Percentiles rank a stretch among this genome's conserved stretches.
phyloP scores from a whole-genome alignment of 2,888 invertebrate genomes.

The Timema cristinae region DNA sequence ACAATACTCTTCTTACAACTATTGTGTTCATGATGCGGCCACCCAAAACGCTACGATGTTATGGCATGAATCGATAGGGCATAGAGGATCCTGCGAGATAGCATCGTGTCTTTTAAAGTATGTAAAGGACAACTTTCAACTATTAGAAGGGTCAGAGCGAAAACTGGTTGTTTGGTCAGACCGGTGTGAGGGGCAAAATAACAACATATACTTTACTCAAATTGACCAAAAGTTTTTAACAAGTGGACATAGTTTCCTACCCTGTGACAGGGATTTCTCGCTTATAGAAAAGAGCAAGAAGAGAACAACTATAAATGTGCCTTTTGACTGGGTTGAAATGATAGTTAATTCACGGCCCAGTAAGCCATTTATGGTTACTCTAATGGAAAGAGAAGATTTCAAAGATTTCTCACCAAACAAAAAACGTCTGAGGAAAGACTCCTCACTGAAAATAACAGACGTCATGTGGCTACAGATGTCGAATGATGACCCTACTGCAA shows the following conservation, averaged over 20 bases:
- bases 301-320: neutral
- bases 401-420: constrained; percentile 5
- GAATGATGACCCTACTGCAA: too few relatives aligned
- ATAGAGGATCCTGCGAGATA: neutral
- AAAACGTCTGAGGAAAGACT: neutral
- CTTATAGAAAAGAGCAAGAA: neutral
- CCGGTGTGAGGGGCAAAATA: constrained; percentile 5
- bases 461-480: too few relatives aligned
- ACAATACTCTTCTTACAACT: too few relatives aligned
- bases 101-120: neutral
- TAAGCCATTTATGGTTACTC: neutral
- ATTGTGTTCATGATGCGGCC: too few relatives aligned
- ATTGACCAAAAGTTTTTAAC: neutral
- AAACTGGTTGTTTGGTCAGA: constrained; percentile 2
- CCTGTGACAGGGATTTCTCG: neutral
- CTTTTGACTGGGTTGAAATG: neutral
- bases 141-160: neutral
- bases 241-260: neutral
- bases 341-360: neutral
- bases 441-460: too few relatives aligned
- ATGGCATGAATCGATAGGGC: neutral
- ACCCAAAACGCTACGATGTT: too few relatives aligned
- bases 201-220: neutral
- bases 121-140: neutral
- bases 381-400: neutral